A percentile compares a stretch with the other conserved stretches of the same genome.
Conservation (phyloP, 2,888 invertebrate species). For the Busseola fusca region DNA sequence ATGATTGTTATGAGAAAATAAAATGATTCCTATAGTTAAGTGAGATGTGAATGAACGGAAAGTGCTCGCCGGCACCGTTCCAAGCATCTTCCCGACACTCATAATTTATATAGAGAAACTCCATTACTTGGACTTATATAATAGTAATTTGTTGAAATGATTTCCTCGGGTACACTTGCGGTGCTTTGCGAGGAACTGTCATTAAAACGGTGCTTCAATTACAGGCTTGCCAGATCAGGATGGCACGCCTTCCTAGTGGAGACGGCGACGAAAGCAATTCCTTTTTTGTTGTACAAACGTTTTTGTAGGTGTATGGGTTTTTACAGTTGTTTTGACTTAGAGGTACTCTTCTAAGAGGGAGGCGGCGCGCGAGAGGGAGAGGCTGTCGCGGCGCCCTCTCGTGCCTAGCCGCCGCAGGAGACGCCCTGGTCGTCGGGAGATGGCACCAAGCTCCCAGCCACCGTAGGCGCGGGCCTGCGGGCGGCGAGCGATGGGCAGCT, state of each 20-base stretch:
- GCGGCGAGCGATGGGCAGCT: too few relatives aligned
- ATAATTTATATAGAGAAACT: constrained; percentile 65
- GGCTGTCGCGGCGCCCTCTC: too few relatives aligned
- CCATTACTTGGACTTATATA: constrained; percentile 71
- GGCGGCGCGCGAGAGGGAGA: too few relatives aligned
- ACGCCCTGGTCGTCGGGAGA: too few relatives aligned
- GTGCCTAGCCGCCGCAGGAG: too few relatives aligned
- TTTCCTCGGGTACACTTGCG: constrained; percentile 77
- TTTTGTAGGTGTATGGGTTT: constrained; percentile 50
- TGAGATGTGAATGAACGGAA: constrained; percentile 47
- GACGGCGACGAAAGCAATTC: constrained; percentile 58
- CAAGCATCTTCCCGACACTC: constrained; percentile 44
- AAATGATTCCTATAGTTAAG: constrained; percentile 52
- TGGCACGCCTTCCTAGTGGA: constrained; percentile 69
- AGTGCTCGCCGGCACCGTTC: constrained; percentile 45
- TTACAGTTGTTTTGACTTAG: constrained; percentile 19
- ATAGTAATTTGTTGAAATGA: constrained; percentile 81
- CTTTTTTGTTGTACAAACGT: constrained; percentile 49
- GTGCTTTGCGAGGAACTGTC: constrained; percentile 79
- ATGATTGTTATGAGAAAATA: constrained; percentile 38
- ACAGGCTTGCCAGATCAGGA: constrained; percentile 73
- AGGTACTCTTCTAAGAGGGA: too few relatives aligned
- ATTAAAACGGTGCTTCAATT: constrained; percentile 86
- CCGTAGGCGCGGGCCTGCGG: too few relatives aligned
- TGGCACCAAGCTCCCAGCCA: too few relatives aligned